These are phyloP conservation scores for Eledona agricola DNA, from an alignment of 2,888 invertebrate species.

Conservation along the genomic window DNA sequence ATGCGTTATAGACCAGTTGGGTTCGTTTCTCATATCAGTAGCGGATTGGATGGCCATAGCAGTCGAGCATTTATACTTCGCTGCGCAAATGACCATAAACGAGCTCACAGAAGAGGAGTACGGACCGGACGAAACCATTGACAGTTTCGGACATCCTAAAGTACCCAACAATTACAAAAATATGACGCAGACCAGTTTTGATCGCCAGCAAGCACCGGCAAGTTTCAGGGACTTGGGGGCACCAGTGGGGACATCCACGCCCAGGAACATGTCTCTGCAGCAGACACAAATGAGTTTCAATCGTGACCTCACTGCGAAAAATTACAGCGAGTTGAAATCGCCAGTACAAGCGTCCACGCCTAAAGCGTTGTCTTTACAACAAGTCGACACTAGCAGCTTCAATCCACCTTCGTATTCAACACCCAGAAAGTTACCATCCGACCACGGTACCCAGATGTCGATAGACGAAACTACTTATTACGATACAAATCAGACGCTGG, in stretches of 20 bases:
- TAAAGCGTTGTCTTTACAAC: no score
- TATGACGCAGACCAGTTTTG: conserved; percentile 1
- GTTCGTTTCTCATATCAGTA: conserved; percentile 53
- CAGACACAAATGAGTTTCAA: no score
- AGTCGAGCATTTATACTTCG: conserved; percentile 57
- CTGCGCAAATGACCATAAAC: conserved; percentile 49
- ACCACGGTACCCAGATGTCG: not conserved
- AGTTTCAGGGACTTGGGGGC: not conserved
- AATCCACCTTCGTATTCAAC: no score
- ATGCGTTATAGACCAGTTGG: conserved; percentile 44
- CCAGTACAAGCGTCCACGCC: no score
- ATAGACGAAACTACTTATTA: not conserved
- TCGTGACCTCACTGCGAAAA: no score
- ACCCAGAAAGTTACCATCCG: no score
- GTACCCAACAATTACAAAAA: conserved; percentile 3
- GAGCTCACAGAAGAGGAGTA: conserved; percentile 10
- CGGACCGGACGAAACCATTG: conserved; percentile 4
- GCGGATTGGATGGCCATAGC: conserved; percentile 60
- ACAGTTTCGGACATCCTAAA: no score
- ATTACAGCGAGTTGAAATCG: no score
- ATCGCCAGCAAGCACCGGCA: not conserved
- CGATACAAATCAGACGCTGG: not conserved
- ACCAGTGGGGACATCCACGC: not conserved
- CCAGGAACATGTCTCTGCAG: no score
- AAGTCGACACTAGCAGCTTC: no score